These are phyloP conservation scores for Bergia puertoricense DNA, from an alignment of 92 coral and sea anemone genomes.

Conservation along the genomic window DNA sequence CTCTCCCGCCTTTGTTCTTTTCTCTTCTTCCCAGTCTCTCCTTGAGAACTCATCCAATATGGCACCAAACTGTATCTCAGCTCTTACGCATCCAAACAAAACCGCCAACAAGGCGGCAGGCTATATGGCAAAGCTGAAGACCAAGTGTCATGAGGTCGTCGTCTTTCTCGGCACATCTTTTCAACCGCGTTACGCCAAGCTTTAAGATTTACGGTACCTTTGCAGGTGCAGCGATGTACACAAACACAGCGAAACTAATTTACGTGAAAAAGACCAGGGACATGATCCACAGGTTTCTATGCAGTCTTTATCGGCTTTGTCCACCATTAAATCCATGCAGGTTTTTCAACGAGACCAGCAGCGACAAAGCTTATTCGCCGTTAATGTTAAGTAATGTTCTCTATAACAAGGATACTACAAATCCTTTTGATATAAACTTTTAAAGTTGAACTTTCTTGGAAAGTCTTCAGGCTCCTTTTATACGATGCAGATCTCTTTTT, in stretches of 20 bases:
- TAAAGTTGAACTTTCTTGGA: constrained; percentile 20
- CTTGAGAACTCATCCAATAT: no score
- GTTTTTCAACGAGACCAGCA: no score
- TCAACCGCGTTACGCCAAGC: not conserved
- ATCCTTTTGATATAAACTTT: not conserved
- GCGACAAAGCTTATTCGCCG: not conserved
- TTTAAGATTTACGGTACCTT: not conserved
- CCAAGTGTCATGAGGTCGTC: not conserved
- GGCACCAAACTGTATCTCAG: no score
- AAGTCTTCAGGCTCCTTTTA: constrained; percentile 2
- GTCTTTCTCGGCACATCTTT: not conserved
- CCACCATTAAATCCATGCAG: no score
- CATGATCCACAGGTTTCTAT: no score
- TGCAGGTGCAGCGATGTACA: not conserved
- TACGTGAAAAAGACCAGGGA: no score
- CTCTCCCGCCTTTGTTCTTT: no score
- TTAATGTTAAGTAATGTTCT: not conserved
- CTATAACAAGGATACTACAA: not conserved
- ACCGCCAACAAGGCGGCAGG: no score
- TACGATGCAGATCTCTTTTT: not conserved
- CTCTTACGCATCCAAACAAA: no score
- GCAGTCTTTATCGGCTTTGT: no score
- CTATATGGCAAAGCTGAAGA: not conserved
- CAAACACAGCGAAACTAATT: not conserved
- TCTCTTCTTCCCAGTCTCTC: no score